Base-by-base conservation (phyloP, 1,140 invertebrate species). In the Cherax destructor region DNA sequence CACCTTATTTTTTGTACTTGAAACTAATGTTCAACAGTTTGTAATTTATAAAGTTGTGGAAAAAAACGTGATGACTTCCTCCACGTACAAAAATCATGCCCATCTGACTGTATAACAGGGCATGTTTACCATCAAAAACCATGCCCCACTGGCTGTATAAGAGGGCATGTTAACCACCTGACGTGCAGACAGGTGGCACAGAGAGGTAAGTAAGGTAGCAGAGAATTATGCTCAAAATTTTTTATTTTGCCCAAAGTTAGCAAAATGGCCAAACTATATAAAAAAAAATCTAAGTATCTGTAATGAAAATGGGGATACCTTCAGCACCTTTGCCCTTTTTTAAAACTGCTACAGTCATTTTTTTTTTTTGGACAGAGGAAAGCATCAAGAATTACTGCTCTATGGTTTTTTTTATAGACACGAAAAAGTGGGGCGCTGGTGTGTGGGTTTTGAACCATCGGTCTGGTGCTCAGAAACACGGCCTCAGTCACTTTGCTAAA, bases 191-290 rank as follows among this genome's bases (percentile, higher is more conserved):
- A 16, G 9, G 56, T 59, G 56, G 56, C 56, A 10, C 56, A 41
- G 30, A 41, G 30, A 59, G 72, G 21, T 10, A 21, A 78, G 18
- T n/a, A 41, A 47, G 56, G 30, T 59, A 16, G 78, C 5, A 59
- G 13, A 24, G 21, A 5, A 41, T 59, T 86, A 77, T 86, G 74
- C 74, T 86, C 72, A 86, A 86, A 86, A 86, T 16, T 61, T 76
- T 78, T 78, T 86, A 78, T 86, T 86, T 86, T 86, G 85, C 85
- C 85, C 74, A 86, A 86, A 86, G 85, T 86, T 86, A 78, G 52
- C 74, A 41, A 41, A 41, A 41, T 41, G 30, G 30, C 30, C 30
- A 41, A 41, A 41, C 30, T 41, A 41, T 41, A 41, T 11, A 59
- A 59, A 41, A 41, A 41, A 41, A 41, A 41, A 41, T 41, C 30